Conservation (phyloP, 2,113 vertebrate genomes). For the Abramis brama region DNA sequence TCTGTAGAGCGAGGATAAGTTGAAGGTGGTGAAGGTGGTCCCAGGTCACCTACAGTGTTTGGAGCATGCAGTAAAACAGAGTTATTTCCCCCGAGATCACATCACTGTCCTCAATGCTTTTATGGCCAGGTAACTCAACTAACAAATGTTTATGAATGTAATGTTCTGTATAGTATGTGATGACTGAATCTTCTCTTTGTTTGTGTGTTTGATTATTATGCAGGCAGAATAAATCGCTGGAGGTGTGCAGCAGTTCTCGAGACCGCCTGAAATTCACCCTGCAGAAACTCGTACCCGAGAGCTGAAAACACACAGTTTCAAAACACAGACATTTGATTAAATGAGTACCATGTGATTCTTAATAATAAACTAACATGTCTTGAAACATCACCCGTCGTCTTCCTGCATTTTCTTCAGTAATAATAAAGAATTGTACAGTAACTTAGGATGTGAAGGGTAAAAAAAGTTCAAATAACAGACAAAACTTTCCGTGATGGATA, state of each 20-base stretch:
- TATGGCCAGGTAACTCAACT: constrained; percentile 85
- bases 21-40: constrained; percentile 85
- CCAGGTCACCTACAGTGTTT: constrained; percentile 88
- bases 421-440: background rate
- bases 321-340: background rate
- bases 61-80: constrained; percentile 90
- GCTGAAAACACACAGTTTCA: constrained; percentile 60
- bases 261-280: constrained; percentile 84
- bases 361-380: background rate
- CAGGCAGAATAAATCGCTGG: constrained; percentile 86
- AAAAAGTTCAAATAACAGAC: background rate
- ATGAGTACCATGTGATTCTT: background rate
- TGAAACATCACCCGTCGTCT: background rate
- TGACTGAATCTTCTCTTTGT: too few species aligned
- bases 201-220: constrained; percentile 36
- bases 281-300: constrained; percentile 68
- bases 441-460: background rate
- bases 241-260: constrained; percentile 82
- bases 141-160: background rate
- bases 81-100: constrained; percentile 90
- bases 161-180: background rate
- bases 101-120: constrained; percentile 86
- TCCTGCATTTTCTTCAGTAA: background rate
- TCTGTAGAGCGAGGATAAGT: constrained; percentile 90
- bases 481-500: too few species aligned